Base-by-base conservation (phyloP, 1,140 invertebrate species). In the Drosophila pruinosa region DNA sequence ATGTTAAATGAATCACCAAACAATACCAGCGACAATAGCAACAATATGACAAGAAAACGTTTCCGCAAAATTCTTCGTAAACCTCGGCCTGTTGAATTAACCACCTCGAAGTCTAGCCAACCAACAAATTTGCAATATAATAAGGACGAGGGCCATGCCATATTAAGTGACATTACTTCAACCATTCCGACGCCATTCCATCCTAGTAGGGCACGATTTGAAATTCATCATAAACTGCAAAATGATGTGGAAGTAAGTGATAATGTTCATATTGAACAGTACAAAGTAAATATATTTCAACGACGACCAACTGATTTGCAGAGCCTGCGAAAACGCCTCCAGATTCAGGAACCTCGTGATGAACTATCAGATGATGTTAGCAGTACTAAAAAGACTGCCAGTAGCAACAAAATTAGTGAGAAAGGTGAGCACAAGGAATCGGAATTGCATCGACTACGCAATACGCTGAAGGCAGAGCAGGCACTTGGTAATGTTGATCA, bases 21-120 rank as follows among this genome's bases (percentile, higher is more conserved):
- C n/a, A n/a, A n/a, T n/a, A n/a, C n/a, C n/a, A n/a, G 19, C 15
- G 31, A 52, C 48, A 31, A 31, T 7, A 65, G n/a, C 38, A 73
- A 36, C 52, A 78, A 19, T 31, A 56, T 3, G 36, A 61, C 26
- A 10, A 61, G 53, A 8, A 91, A 89, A 54, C 88, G 88, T n/a
- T 82, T 91, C 63, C 80, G 89, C 7, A 91, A 91, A 28, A 81
- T 91, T 43, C 79, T 91, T n/a, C 70, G 89, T 4, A 91, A 90
- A 10, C 48, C 91, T 38, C 47, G 69, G 3, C 81, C 64, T 6
- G 78, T 85, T 3, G 56, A 39, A 4, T 7, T 52, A 3, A 52
- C 47, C 48, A 74, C 15, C 17, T 59, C n/a, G 1, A 4, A 45
- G 14, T 17, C 24, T 0, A 43, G 22, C 2, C 26, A 38, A 0